Evolutionary conservation across 2,888 invertebrate genomes (phyloP).

Genomic region (Acanthacorydalis orientalis): DNA sequence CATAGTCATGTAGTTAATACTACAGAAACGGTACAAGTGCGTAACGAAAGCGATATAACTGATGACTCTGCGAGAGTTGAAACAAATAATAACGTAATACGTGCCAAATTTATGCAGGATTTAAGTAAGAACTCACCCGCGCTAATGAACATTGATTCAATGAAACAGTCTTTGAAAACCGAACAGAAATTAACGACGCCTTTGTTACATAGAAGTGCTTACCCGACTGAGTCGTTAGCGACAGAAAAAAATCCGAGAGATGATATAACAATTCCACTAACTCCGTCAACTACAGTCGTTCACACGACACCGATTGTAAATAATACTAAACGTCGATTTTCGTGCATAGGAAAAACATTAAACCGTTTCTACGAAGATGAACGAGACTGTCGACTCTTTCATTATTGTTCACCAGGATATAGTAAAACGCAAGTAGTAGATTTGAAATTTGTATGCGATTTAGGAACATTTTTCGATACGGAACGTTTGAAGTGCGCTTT

Average conservation of each 20-base stretch:
- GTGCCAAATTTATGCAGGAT: slow-evolving; percentile 16
- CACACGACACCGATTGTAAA: too few species aligned
- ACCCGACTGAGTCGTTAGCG: not conserved
- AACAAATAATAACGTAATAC: slow-evolving; percentile 17
- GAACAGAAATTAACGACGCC: not conserved
- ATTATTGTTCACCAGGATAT: slow-evolving; percentile 42
- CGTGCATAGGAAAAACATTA: slow-evolving; percentile 33
- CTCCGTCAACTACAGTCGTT: too few species aligned
- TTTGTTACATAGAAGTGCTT: not conserved
- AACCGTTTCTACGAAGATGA: slow-evolving; percentile 38
- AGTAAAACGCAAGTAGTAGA: slow-evolving; percentile 35
- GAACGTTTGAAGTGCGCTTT: slow-evolving; percentile 31
- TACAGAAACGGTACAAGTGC: too few species aligned
- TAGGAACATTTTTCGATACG: slow-evolving; percentile 35
- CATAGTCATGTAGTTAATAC: too few species aligned
- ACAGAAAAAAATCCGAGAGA: too few species aligned
- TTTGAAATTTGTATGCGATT: slow-evolving; percentile 40
- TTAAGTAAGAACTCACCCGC: not conserved
- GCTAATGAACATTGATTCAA: too few species aligned
- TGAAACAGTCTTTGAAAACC: too few species aligned
- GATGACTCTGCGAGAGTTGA: too few species aligned
- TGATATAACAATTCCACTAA: too few species aligned
- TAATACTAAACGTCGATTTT: slow-evolving; percentile 21
- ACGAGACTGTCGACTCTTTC: slow-evolving; percentile 38
- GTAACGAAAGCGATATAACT: too few species aligned